phyloP scores from a whole-genome alignment of 2,113 vertebrate genomes.

The Ia io region DNA sequence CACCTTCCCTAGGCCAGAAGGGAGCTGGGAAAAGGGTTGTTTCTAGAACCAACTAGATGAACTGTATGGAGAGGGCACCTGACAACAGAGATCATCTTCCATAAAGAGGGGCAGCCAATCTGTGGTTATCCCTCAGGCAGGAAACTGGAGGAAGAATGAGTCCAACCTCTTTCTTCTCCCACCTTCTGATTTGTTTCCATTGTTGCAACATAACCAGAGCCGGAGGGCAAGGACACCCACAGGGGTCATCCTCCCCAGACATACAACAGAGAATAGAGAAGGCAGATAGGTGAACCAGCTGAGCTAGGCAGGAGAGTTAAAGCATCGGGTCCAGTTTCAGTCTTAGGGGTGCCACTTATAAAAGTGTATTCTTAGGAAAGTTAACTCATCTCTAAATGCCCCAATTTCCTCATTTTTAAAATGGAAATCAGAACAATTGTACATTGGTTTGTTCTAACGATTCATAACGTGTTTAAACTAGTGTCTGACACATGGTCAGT shows the following conservation, averaged over 20 bases:
- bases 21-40: background rate
- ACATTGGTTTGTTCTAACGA: background rate
- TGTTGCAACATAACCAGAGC: background rate
- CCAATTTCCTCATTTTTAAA: background rate
- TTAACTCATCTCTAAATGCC: background rate
- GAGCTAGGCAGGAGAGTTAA: background rate
- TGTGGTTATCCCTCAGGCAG: background rate
- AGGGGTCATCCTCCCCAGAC: background rate
- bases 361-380: background rate
- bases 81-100: background rate
- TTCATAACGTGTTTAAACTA: background rate
- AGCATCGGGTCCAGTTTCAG: background rate
- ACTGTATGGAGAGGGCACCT: background rate
- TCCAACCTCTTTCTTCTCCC: background rate
- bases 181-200: background rate
- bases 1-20: background rate
- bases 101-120: background rate
- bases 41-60: background rate
- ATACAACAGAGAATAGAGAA: background rate
- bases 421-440: background rate
- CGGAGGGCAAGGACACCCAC: background rate
- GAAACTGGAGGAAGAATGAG: background rate
- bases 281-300: too few relatives aligned
- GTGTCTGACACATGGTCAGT: background rate
- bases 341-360: background rate